Conservation (phyloP, 2,797 vertebrate genomes). For the Valencia hispanica region DNA sequence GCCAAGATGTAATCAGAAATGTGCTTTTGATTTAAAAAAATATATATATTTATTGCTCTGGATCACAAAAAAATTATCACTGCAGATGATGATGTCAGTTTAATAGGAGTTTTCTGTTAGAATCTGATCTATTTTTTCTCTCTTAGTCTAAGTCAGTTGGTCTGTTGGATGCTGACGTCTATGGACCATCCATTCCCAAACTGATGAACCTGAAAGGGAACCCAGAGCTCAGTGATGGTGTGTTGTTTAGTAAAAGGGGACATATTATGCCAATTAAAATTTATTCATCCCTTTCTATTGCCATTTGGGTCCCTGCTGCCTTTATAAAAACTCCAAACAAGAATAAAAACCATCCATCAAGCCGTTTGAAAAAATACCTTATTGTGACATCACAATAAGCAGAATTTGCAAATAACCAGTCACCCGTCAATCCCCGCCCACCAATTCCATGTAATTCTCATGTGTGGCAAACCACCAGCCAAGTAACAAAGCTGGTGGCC, state of each 20-base stretch:
- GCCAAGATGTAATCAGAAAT: not conserved
- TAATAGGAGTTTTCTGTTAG: not conserved
- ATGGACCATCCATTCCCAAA: slow-evolving; percentile 93
- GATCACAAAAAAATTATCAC: not conserved
- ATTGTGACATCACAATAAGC: too few relatives aligned
- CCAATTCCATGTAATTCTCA: too few relatives aligned
- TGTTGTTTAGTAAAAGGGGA: slow-evolving; percentile 13
- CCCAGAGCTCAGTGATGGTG: slow-evolving; percentile 91
- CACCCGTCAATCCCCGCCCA: too few relatives aligned
- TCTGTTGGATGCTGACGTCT: slow-evolving; percentile 93
- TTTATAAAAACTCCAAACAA: too few relatives aligned
- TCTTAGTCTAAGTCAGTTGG: slow-evolving; percentile 87
- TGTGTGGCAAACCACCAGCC: too few relatives aligned
- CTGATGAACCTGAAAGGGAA: slow-evolving; percentile 97
- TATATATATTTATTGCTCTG: not conserved
- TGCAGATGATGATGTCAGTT: not conserved
- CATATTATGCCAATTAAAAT: too few relatives aligned
- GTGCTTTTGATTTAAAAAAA: not conserved
- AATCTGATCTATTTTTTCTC: not conserved
- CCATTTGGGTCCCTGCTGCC: too few relatives aligned
- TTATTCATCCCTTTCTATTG: too few relatives aligned
- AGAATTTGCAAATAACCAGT: too few relatives aligned
- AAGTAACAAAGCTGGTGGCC: too few relatives aligned
- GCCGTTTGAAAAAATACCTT: too few relatives aligned
- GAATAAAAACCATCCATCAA: too few relatives aligned